phyloP scores from a whole-genome alignment of 2,888 invertebrate species.

The Erebia epiphron region DNA sequence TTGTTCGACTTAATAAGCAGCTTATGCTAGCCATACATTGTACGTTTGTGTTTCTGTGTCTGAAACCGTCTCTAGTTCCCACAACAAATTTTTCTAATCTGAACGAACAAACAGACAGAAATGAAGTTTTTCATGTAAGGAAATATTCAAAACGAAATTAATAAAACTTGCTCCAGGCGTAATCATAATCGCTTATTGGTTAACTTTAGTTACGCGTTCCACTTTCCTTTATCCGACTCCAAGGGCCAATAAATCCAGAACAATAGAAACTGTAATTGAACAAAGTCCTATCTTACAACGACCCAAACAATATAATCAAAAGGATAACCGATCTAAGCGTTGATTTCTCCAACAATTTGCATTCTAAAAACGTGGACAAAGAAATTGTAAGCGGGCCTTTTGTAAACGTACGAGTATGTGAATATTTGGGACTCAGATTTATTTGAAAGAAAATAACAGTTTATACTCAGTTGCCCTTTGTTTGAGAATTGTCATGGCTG shows the following conservation, averaged over 20 bases:
- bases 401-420: slow-evolving; percentile 25
- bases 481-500: slow-evolving; percentile 30
- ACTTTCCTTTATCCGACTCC: slow-evolving; percentile 30
- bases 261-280: slow-evolving; percentile 36
- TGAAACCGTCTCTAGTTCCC: too few species aligned
- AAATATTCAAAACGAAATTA: background rate
- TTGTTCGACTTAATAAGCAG: too few species aligned
- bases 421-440: slow-evolving; percentile 26
- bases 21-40: too few species aligned
- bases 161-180: background rate
- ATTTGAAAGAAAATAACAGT: slow-evolving; percentile 35
- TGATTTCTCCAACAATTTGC: slow-evolving; percentile 29
- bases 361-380: slow-evolving; percentile 20
- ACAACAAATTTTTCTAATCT: too few species aligned
- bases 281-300: slow-evolving; percentile 28
- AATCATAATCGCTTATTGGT: background rate
- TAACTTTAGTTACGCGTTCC: slow-evolving; percentile 27
- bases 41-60: too few species aligned
- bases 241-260: slow-evolving; percentile 35
- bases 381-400: slow-evolving; percentile 26
- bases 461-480: slow-evolving; percentile 29
- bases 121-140: too few species aligned
- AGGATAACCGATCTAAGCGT: slow-evolving; percentile 24
- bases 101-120: too few species aligned
- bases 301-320: slow-evolving; percentile 26